Percentiles rank a stretch among this genome's conserved stretches.
phyloP scores from a whole-genome alignment of 2,888 invertebrate genomes.

The Cryptocephalus moraei region DNA sequence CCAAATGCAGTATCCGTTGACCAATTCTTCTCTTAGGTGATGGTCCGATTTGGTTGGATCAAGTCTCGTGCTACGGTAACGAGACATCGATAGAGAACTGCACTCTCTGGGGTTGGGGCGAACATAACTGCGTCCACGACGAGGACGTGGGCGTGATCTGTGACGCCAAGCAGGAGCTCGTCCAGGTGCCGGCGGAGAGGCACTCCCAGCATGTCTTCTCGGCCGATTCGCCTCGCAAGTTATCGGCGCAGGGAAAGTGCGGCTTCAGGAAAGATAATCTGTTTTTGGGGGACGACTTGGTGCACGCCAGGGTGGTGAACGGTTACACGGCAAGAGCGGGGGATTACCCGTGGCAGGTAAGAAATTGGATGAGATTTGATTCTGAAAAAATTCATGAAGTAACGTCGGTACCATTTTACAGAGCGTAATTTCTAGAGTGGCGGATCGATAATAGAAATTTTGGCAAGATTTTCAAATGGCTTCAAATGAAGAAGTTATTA shows the following conservation, averaged over 20 bases:
- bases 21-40: constrained; percentile 27
- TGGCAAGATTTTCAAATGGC: no score
- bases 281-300: constrained; percentile 34
- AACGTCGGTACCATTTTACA: no score
- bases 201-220: constrained; percentile 9
- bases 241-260: constrained; percentile 28
- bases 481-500: no score
- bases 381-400: no score
- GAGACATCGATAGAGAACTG: constrained; percentile 55
- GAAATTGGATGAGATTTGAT: background rate
- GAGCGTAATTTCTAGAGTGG: no score
- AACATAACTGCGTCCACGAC: constrained; percentile 59
- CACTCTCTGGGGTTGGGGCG: constrained; percentile 56
- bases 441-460: no score
- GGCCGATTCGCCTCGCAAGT: background rate
- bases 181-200: constrained; percentile 15
- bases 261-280: constrained; percentile 44
- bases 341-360: constrained; percentile 67
- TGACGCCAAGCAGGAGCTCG: constrained; percentile 30
- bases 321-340: constrained; percentile 52
- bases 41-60: constrained; percentile 64
- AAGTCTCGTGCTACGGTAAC: constrained; percentile 57
- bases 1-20: no score
- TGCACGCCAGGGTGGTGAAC: constrained; percentile 49
- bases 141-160: constrained; percentile 54